Evolutionary conservation across 2,113 vertebrate genomes (phyloP).

Genomic region (Cavia aperea): DNA sequence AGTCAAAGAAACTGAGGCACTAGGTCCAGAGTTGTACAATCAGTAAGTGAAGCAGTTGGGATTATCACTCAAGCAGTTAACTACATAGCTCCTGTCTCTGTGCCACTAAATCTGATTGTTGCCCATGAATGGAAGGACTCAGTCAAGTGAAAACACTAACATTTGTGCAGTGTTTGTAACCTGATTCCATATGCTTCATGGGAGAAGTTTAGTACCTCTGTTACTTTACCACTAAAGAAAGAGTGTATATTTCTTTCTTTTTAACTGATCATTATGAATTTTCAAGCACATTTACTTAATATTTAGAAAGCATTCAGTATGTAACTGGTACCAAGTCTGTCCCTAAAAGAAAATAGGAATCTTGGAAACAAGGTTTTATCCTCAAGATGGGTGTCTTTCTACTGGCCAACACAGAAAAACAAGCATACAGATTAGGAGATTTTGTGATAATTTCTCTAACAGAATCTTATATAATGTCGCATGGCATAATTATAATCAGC

Average conservation of each 20-base stretch:
- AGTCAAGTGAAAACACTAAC: background rate
- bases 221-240: background rate
- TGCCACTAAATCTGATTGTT: fast-evolving
- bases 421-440: background rate
- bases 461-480: background rate
- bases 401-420: background rate
- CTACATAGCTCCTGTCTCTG: background rate
- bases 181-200: background rate
- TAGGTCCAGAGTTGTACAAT: background rate
- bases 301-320: background rate
- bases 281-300: background rate
- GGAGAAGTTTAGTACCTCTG: background rate
- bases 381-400: background rate
- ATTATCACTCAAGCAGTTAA: background rate
- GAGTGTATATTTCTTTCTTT: background rate
- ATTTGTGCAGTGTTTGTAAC: background rate
- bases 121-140: background rate
- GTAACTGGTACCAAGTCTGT: background rate
- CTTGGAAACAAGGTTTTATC: background rate
- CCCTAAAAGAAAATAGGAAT: background rate
- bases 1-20: background rate
- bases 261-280: background rate
- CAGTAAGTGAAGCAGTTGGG: background rate
- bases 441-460: background rate
- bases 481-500: background rate